phyloP scores from a whole-genome alignment of 1,140 invertebrate genomes.

The Rhagoletis pomonella region DNA sequence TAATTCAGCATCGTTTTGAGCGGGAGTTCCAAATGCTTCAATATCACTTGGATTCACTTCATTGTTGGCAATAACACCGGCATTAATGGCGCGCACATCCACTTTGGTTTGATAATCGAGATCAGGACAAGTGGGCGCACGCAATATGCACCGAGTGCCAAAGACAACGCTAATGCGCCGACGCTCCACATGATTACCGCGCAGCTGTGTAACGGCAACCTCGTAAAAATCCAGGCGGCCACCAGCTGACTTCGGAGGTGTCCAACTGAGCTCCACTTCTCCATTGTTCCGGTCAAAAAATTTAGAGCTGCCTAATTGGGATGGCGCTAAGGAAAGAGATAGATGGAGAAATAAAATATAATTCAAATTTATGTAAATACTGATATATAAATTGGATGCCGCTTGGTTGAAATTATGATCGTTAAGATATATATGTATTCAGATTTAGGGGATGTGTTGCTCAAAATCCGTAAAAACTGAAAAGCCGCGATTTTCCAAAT shows the following conservation, averaged over 20 bases:
- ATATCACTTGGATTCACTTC: slow-evolving; percentile 16
- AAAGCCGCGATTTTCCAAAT: no score
- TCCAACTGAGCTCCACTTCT: slow-evolving; percentile 37
- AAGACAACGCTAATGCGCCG: slow-evolving; percentile 24
- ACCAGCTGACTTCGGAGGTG: slow-evolving; percentile 12
- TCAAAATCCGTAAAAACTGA: no score
- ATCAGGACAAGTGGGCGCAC: slow-evolving; percentile 48
- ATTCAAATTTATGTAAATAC: no score
- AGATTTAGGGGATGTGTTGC: no score
- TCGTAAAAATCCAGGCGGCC: slow-evolving; percentile 55
- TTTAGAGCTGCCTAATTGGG: not conserved
- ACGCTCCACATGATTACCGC: slow-evolving; percentile 31
- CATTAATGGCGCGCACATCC: slow-evolving; percentile 55
- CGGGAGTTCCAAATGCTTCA: not conserved
- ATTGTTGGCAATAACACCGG: slow-evolving; percentile 16
- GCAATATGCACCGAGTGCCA: slow-evolving; percentile 29
- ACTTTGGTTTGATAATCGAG: slow-evolving; percentile 54
- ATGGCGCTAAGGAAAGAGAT: slow-evolving; percentile 23
- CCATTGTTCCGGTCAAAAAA: not conserved
- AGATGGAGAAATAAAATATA: no score
- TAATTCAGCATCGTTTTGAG: not conserved
- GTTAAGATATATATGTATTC: no score
- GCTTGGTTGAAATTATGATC: no score
- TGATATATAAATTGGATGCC: no score
- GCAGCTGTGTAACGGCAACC: slow-evolving; percentile 32